Evolutionary conservation across 1,140 invertebrate species (phyloP), one percentile per base, ranked within the genome.

Genomic region (Cyclargus thomasi): DNA sequence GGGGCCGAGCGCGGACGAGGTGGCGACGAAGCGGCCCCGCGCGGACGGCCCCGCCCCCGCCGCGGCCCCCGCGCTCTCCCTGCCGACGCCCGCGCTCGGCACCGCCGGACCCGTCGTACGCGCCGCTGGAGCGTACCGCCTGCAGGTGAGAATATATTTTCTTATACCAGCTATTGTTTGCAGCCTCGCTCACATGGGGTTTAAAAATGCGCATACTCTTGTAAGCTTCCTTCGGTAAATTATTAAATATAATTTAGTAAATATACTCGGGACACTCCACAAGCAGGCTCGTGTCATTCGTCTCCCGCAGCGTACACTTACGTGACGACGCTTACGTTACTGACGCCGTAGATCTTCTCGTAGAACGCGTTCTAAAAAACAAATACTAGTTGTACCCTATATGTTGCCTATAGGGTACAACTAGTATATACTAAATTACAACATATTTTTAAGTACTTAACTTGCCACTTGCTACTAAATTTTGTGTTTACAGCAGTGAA

Each of bases 191-290:
- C n/a, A n/a, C n/a, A n/a, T n/a, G n/a, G n/a, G n/a, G n/a, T n/a
- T n/a, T n/a, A n/a, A n/a, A n/a, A n/a, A n/a, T n/a, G n/a, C n/a
- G n/a, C n/a, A n/a, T n/a, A n/a, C n/a, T n/a, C n/a, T n/a, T n/a
- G n/a, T n/a, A n/a, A n/a, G n/a, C n/a, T n/a, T n/a, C n/a, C n/a
- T n/a, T n/a, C n/a, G n/a, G n/a, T n/a, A n/a, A n/a, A n/a, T n/a
- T n/a, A n/a, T n/a, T n/a, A n/a, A n/a, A n/a, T n/a, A n/a, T n/a
- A n/a, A n/a, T n/a, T n/a, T n/a, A n/a, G n/a, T n/a, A n/a, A n/a
- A n/a, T n/a, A n/a, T n/a, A n/a, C 86, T 96, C 96, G 0, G 96
- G 94, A 75, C 95, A 95, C 91, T 98, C 97, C 72, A 97, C 95
- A 7, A 97, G 93, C 63, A 94, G 92, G 75, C 94, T 94, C 53